Base-by-base conservation (phyloP, 2,888 invertebrate genomes). In the Mesorhabditis sp. region DNA sequence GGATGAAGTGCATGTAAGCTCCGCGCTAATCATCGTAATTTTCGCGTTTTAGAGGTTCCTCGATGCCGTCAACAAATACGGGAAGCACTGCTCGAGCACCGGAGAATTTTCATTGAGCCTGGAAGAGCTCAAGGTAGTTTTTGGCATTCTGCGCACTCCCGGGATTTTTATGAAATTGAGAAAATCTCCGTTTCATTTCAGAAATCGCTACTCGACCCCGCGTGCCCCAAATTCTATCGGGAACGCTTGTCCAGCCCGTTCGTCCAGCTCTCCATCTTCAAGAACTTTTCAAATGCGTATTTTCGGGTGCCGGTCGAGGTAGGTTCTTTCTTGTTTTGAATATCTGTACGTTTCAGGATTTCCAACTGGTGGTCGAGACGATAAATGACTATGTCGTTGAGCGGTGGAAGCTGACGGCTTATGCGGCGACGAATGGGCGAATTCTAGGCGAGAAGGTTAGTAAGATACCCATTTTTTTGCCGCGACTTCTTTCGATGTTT, bases 391-490 rank as follows among this genome's bases (percentile, higher is more conserved):
- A n/a, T 50, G 7, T 50, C 7, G n/a, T 50, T 50, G 58, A 50
- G n/a, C 58, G 58, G n/a, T 50, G 58, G 58, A 50, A 50, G 58
- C n/a, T 50, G n/a, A 50, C n/a, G 10, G 58, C 58, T 50, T 50
- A 13, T 50, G 58, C 58, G 58, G n/a, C 28, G 28, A 28, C 28
- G 28, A 28, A 28, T 28, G 28, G 28, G 28, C 28, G 28, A 28
- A 28, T 28, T 28, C 28, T 28, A 28, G 28, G 28, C 28, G 28
- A 28, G 28, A 28, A 28, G 28, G 28, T 28, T 28, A 28, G 28
- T 28, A 28, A 28, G 28, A 28, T 28, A 28, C 28, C 28, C 28
- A 28, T 28, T 28, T 28, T 28, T 28, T 28, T 28, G 28, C 28
- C 28, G 58, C 58, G n/a, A n/a, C 1, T 13, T 50, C 58, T 10